Evolutionary conservation across 2,113 vertebrate species (phyloP).

Genomic region (Egretta garzetta): DNA sequence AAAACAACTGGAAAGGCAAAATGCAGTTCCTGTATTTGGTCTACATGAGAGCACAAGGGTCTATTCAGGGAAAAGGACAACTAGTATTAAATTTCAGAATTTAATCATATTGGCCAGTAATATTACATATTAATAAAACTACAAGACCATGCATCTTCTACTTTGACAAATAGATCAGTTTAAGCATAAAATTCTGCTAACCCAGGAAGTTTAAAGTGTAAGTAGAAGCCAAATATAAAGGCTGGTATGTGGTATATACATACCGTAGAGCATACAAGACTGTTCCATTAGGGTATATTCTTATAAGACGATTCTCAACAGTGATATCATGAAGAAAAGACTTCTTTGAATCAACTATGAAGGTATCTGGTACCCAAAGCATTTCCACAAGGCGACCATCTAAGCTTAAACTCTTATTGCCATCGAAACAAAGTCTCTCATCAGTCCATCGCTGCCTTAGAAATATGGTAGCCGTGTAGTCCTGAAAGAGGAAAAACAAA

Average conservation of each 20-base stretch:
- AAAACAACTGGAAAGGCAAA: neutral
- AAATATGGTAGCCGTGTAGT: constrained; percentile 92
- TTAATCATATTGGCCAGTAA: neutral
- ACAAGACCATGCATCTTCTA: neutral
- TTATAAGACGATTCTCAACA: constrained; percentile 90
- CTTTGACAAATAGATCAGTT: neutral
- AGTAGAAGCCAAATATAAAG: neutral
- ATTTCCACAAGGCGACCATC: constrained; percentile 90
- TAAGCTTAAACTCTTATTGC: constrained; percentile 90
- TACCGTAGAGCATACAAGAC: constrained; percentile 89
- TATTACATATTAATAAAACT: neutral
- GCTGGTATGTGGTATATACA: neutral
- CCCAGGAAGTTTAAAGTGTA: neutral
- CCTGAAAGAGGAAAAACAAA: constrained; percentile 46
- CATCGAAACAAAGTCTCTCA: constrained; percentile 87
- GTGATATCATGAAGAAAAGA: constrained; percentile 93
- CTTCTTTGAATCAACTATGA: constrained; percentile 92
- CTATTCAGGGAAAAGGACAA: neutral
- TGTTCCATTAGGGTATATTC: constrained; percentile 92
- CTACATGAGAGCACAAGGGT: neutral
- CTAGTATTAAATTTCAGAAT: neutral
- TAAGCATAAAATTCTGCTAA: neutral
- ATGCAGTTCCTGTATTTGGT: neutral
- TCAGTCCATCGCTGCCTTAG: constrained; percentile 90
- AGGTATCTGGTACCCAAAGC: constrained; percentile 91